phyloP scores from a whole-genome alignment of 2,797 vertebrate genomes.

The Botia almorhae region DNA sequence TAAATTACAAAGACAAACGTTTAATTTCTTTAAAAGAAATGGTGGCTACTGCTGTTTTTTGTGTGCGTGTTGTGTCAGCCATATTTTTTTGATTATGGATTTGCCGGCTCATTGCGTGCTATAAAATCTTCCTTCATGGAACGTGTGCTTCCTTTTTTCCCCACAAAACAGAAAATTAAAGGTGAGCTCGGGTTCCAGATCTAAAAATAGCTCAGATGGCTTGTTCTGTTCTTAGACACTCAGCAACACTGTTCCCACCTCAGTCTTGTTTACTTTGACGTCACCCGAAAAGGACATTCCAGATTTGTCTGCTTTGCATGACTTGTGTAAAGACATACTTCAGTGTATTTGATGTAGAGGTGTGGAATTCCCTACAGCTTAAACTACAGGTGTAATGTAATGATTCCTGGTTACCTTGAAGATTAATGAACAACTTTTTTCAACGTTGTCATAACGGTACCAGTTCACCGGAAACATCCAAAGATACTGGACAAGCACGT shows the following conservation, averaged over 20 bases:
- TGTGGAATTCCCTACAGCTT: constrained; percentile 2
- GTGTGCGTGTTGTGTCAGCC: not conserved
- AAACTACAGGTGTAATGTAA: not conserved
- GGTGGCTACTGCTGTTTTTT: too few relatives aligned
- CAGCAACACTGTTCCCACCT: not conserved
- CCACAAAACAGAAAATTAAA: constrained; percentile 33
- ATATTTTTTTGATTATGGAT: not conserved
- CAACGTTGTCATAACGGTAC: not conserved
- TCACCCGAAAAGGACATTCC: constrained; percentile 49
- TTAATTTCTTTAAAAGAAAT: too few relatives aligned
- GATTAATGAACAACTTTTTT: constrained; percentile 40
- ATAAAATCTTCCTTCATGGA: constrained; percentile 12
- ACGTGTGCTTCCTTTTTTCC: constrained; percentile 1
- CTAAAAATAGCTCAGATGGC: constrained; percentile 63
- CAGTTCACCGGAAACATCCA: not conserved
- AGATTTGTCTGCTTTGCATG: not conserved
- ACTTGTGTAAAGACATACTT: not conserved
- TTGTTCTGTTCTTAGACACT: constrained; percentile 63
- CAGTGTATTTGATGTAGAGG: not conserved
- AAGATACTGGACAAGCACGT: not conserved
- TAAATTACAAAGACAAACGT: not conserved
- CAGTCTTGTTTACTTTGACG: constrained; percentile 18
- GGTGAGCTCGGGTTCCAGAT: constrained; percentile 12
- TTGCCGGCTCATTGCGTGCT: not conserved
- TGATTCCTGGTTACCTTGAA: not conserved